Base-by-base conservation (phyloP, 2,888 invertebrate genomes). In the Orthonevra nobilis region DNA sequence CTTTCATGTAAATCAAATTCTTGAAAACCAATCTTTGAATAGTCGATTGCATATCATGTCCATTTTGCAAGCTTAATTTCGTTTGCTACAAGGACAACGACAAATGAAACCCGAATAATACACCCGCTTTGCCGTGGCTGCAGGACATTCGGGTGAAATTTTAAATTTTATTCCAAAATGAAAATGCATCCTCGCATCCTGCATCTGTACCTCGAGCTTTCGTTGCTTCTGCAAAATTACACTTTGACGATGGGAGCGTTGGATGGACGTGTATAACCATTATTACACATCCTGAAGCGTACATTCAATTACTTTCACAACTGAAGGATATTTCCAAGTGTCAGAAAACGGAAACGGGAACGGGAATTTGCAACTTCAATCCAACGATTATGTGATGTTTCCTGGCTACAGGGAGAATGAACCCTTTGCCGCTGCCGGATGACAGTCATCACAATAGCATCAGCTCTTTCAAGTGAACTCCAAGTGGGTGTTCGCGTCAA, bases 111-210 rank as follows among this genome's bases (percentile, higher is more conserved):
- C n/a, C 19, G 32, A 19, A n/a, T 10, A 34, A n/a, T 26, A 34
- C n/a, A 32, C 32, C 32, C n/a, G 10, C 10, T 10, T 23, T 3
- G 0, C 36, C 34, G 32, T n/a, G 7, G 4, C 54, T n/a, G 36
- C 54, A 36, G 52, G 52, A 36, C 23, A 48, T 48, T 48, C 23
- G 3, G 23, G 4, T n/a, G 23, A 52, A 52, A 42, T 15, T 20
- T 42, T 44, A 42, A 42, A 64, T 54, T 64, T 54, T 3, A 66
- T 54, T 54, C 46, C 28, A 12, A 54, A 66, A 54, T 66, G 34
- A 52, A 44, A 9, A 40, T 19, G n/a, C 42, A 20, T 15, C 2
- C 17, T 15, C 23, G 19, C 10, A 23, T 23, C 23, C 23, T 5
- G 3, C 23, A 4, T 23, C 5, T 23, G 23, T 5, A n/a, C 2